phyloP scores from a whole-genome alignment of 2,888 invertebrate species.

The Ophion slaviceki region DNA sequence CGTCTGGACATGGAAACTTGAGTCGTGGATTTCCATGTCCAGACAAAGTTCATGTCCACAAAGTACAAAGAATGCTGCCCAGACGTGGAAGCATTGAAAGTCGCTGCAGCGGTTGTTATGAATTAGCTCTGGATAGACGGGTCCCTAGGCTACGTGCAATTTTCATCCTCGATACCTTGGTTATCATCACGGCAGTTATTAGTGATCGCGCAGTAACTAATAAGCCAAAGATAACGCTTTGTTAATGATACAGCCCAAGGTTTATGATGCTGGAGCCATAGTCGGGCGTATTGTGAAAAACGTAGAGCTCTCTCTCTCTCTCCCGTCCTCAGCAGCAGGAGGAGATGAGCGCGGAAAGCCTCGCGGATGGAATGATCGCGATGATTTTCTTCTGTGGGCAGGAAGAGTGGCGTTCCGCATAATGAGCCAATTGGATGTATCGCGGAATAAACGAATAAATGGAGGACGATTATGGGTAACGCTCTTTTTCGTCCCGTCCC shows the following conservation, averaged over 20 bases:
- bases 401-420: constrained; percentile 47
- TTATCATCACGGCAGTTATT: not conserved
- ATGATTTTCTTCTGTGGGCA: constrained; percentile 40
- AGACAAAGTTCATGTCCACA: no score
- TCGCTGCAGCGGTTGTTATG: not conserved
- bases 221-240: constrained; percentile 16
- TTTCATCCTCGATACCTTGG: constrained; percentile 4
- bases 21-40: not conserved
- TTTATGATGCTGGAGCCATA: constrained; percentile 27
- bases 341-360: constrained; percentile 3
- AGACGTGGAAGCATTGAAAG: not conserved
- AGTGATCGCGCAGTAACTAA: constrained; percentile 10
- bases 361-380: constrained; percentile 15
- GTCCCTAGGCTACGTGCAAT: not conserved
- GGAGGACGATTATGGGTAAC: constrained; percentile 54
- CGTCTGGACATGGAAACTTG: not conserved
- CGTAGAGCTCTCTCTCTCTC: constrained; percentile 12
- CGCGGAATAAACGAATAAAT: constrained; percentile 58
- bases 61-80: not conserved
- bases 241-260: constrained; percentile 7
- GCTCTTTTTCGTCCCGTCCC: constrained; percentile 55
- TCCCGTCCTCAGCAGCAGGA: not conserved
- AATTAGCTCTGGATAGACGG: not conserved
- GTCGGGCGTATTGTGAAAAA: constrained; percentile 46
- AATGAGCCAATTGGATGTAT: constrained; percentile 61